These are phyloP conservation scores for Epinephelus malabaricus DNA, from an alignment of 2,797 vertebrate genomes.

Conservation along the genomic window DNA sequence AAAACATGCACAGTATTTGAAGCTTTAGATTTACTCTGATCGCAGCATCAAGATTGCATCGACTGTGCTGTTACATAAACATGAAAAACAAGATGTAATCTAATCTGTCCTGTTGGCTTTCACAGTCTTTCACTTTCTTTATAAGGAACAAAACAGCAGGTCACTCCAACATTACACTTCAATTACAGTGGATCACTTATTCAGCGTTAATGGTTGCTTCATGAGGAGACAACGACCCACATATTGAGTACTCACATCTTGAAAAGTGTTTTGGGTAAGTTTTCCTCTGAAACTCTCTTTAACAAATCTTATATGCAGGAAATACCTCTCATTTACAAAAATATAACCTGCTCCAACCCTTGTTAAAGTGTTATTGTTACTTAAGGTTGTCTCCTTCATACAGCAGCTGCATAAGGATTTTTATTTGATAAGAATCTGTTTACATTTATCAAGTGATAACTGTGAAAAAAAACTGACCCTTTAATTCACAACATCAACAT, in stretches of 20 bases:
- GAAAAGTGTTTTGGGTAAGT: not conserved
- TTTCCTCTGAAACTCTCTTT: not conserved
- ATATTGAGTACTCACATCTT: not conserved
- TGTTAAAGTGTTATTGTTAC: not conserved
- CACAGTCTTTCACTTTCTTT: constrained; percentile 5
- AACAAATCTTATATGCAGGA: not conserved
- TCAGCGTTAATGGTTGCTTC: not conserved
- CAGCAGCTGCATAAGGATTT: constrained; percentile 1
- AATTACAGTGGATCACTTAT: not conserved
- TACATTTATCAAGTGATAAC: constrained; percentile 19
- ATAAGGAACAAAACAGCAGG: constrained; percentile 9
- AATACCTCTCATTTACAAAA: not conserved
- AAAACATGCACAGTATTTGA: constrained; percentile 21
- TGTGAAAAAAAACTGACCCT: not conserved
- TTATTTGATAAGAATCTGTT: constrained; percentile 7
- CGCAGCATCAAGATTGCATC: constrained; percentile 42
- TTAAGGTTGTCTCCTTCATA: not conserved
- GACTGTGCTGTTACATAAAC: constrained; percentile 47
- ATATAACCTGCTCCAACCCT: not conserved
- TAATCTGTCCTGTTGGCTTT: constrained; percentile 24
- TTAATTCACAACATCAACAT: constrained; percentile 18
- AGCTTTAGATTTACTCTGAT: constrained; percentile 53
- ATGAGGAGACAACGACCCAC: not conserved
- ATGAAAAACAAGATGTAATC: constrained; percentile 48
- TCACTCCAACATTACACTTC: not conserved